Evolutionary conservation across 2,113 vertebrate species (phyloP).

Genomic region (Microtus pennsylvanicus): DNA sequence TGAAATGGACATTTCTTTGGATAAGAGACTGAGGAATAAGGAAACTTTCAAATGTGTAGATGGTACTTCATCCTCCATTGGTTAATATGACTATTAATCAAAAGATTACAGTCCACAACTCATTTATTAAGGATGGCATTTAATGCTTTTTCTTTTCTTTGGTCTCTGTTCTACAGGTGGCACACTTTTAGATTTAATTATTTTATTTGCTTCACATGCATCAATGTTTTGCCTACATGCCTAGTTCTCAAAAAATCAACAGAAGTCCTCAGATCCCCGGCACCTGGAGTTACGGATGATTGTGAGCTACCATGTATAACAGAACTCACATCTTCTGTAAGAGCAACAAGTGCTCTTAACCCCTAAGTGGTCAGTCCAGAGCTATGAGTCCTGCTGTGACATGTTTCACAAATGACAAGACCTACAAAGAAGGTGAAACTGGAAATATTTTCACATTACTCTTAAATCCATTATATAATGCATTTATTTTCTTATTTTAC

Average conservation of each 20-base stretch:
- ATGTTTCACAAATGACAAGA: background rate
- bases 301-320: background rate
- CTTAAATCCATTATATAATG: slow-evolving; percentile 1
- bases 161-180: background rate
- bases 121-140: background rate
- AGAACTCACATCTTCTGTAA: no score
- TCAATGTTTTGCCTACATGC: background rate
- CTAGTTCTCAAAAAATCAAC: no score
- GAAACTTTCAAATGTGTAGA: background rate
- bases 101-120: background rate
- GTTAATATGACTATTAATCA: background rate
- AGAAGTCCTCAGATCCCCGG: background rate
- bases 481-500: background rate
- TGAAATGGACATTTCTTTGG: background rate
- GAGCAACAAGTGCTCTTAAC: background rate
- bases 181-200: background rate
- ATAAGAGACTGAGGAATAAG: background rate
- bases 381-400: background rate
- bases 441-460: background rate
- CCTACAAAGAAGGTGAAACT: background rate
- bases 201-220: background rate
- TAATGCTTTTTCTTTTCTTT: background rate
- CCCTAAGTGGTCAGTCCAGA: no score
- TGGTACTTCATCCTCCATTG: background rate
- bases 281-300: background rate